Evolutionary conservation across 2,113 vertebrate species (phyloP).

Genomic region (Tetraodon nigroviridis): DNA sequence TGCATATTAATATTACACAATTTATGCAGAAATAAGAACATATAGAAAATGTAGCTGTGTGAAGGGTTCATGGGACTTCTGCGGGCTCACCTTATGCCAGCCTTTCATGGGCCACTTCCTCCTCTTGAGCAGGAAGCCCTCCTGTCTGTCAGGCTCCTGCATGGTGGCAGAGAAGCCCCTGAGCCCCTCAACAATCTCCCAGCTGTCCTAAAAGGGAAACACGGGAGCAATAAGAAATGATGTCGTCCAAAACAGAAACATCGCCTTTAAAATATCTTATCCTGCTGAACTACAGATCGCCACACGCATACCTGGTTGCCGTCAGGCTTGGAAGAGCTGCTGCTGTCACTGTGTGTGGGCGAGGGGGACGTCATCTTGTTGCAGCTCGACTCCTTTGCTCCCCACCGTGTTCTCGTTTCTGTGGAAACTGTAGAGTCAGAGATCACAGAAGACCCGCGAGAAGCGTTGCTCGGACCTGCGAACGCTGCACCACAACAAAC

Average conservation of each 20-base stretch:
- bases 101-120: slow-evolving; percentile 99
- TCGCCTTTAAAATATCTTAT: too few relatives aligned
- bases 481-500: slow-evolving; percentile 42
- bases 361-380: slow-evolving; percentile 61
- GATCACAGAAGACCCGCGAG: slow-evolving; percentile 35
- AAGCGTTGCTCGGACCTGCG: slow-evolving; percentile 56
- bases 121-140: slow-evolving; percentile 91
- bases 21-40: not conserved
- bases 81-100: slow-evolving; percentile 90
- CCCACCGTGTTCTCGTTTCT: slow-evolving; percentile 23
- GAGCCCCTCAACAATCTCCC: slow-evolving; percentile 93
- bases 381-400: slow-evolving; percentile 15
- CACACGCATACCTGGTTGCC: slow-evolving; percentile 49
- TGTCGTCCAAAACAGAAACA: too few relatives aligned
- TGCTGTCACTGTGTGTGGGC: slow-evolving; percentile 69
- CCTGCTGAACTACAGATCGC: not conserved
- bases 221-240: slow-evolving; percentile 2
- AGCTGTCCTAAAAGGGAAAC: slow-evolving; percentile 82
- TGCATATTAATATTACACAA: not conserved
- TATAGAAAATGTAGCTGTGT: not conserved
- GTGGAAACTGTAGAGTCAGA: slow-evolving; percentile 29
- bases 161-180: slow-evolving; percentile 77
- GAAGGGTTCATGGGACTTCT: not conserved
- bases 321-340: slow-evolving; percentile 62
- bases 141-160: slow-evolving; percentile 84